Evolutionary conservation across 2,888 invertebrate species (phyloP).

Genomic region (Drosophila kanekoi): DNA sequence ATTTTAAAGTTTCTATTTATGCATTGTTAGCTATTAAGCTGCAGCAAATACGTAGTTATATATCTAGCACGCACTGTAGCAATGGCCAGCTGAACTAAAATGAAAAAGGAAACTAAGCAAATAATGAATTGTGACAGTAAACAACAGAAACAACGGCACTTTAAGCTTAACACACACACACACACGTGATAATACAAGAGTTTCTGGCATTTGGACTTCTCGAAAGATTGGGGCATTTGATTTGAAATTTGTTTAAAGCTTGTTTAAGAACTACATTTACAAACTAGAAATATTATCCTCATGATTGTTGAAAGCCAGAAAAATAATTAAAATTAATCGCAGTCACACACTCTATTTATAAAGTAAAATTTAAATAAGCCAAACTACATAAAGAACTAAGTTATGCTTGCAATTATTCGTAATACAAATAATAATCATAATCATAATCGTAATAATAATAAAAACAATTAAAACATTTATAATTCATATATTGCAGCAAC

Average conservation of each 20-base stretch:
- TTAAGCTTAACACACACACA: slow-evolving; percentile 44
- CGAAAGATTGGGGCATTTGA: slow-evolving; percentile 23
- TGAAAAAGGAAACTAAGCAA: slow-evolving; percentile 4
- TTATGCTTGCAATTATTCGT: slow-evolving; percentile 26
- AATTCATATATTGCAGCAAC: slow-evolving; percentile 79
- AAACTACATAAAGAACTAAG: slow-evolving; percentile 50
- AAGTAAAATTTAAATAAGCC: slow-evolving; percentile 49
- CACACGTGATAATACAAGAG: slow-evolving; percentile 45
- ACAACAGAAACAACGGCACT: slow-evolving; percentile 42
- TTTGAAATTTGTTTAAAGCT: slow-evolving; percentile 62
- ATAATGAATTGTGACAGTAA: slow-evolving; percentile 22
- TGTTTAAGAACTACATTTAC: slow-evolving; percentile 52
- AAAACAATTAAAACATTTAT: slow-evolving; percentile 60
- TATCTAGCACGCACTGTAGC: slow-evolving; percentile 1
- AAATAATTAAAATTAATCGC: slow-evolving; percentile 49
- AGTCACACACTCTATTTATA: slow-evolving; percentile 54
- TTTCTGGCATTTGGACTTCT: slow-evolving; percentile 33
- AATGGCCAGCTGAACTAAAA: slow-evolving; percentile 41
- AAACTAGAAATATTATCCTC: slow-evolving; percentile 30
- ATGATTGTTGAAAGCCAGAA: slow-evolving; percentile 38
- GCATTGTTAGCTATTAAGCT: background rate
- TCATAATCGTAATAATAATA: slow-evolving; percentile 38
- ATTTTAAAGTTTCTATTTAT: background rate
- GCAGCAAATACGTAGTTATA: background rate
- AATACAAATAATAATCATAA: slow-evolving; percentile 38